Conservation (phyloP, 2,113 vertebrate species). For the Reinhardtius hippoglossoides region DNA sequence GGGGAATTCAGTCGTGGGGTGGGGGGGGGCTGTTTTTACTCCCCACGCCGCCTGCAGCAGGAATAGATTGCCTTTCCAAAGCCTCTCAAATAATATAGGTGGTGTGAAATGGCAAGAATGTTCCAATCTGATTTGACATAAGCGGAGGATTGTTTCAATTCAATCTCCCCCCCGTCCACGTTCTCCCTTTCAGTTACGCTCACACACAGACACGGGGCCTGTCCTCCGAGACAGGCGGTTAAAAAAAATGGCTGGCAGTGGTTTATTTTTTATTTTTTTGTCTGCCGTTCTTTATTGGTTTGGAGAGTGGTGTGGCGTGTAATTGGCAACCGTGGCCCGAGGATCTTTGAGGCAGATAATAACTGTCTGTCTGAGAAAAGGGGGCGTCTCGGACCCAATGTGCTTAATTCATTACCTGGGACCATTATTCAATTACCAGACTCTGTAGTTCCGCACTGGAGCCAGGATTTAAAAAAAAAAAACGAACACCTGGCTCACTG, state of each 20-base stretch:
- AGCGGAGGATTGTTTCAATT: conserved; percentile 76
- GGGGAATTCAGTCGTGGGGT: conserved; percentile 66
- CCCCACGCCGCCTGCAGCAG: conserved; percentile 64
- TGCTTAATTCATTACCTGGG: conserved; percentile 76
- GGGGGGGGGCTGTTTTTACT: conserved; percentile 37
- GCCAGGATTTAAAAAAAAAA: conserved; percentile 51
- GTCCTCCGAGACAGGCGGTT: conserved; percentile 53
- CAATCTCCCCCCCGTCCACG: conserved; percentile 12
- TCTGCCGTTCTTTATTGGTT: conserved; percentile 37
- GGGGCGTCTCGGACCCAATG: conserved; percentile 46
- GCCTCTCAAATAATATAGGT: conserved; percentile 56
- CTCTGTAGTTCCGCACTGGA: conserved; percentile 17
- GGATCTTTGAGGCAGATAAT: conserved; percentile 72
- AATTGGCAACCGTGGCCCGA: conserved; percentile 67
- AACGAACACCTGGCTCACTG: conserved; percentile 9
- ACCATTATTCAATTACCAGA: conserved; percentile 69
- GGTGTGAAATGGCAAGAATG: conserved; percentile 80
- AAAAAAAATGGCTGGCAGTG: conserved; percentile 51
- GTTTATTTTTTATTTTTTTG: conserved; percentile 24
- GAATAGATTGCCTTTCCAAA: conserved; percentile 67
- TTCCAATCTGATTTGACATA: conserved; percentile 78
- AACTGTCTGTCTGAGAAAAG: conserved; percentile 57
- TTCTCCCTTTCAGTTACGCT: not conserved
- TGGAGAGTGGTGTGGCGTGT: conserved; percentile 60
- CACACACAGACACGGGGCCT: conserved; percentile 11